Conservation (phyloP, 2,113 vertebrate genomes). For the Sinosuthora webbiana region DNA sequence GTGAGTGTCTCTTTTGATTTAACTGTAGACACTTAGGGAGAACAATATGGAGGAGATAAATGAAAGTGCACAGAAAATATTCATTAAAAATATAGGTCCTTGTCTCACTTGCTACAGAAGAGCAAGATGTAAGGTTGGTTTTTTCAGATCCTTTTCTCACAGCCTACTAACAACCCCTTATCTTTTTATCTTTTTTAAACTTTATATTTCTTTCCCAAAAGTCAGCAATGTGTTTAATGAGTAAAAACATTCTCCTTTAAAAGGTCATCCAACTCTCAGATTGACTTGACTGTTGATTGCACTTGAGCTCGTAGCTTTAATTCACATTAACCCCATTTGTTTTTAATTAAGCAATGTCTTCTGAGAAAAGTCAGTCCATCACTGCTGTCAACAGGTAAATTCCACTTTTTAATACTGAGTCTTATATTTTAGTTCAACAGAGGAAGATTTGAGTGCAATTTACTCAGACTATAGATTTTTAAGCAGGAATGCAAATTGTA, state of each 20-base stretch:
- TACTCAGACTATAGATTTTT: background rate
- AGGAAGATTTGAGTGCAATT: background rate
- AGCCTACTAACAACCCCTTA: background rate
- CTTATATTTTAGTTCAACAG: background rate
- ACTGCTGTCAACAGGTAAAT: background rate
- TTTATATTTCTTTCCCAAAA: background rate
- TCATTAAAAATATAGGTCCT: background rate
- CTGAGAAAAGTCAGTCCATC: background rate
- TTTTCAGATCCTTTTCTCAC: background rate
- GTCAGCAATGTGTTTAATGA: background rate
- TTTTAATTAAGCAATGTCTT: conserved; percentile 46
- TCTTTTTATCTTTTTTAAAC: background rate
- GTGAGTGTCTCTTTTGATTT: background rate
- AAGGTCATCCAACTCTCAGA: conserved; percentile 13
- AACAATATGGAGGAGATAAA: background rate
- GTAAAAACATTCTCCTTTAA: background rate
- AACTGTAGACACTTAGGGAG: background rate
- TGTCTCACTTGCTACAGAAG: background rate
- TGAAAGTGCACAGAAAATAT: background rate
- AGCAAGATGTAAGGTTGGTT: background rate
- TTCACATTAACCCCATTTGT: conserved; percentile 34
- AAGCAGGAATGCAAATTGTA: background rate
- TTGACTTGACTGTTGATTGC: conserved; percentile 26
- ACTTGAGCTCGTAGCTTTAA: conserved; percentile 9
- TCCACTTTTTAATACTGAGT: background rate